Conservation (phyloP, 2,113 vertebrate genomes). For the Coregonus clupeaformis region DNA sequence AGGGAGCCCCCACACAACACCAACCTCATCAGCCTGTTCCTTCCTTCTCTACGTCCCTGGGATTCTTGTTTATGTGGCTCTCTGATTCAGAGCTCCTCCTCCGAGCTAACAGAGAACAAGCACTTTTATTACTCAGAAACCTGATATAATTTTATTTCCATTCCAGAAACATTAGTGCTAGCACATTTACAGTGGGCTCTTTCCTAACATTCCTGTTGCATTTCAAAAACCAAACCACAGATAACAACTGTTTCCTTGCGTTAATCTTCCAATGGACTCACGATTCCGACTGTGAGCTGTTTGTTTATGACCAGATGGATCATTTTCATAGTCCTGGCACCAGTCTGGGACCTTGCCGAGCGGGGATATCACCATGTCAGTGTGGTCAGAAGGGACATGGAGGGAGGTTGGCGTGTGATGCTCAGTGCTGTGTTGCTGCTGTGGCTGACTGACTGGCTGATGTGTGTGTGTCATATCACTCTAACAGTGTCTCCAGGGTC, state of each 20-base stretch:
- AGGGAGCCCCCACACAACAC: slow-evolving; percentile 8
- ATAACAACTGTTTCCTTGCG: not conserved
- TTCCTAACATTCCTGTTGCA: slow-evolving; percentile 47
- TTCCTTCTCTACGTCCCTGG: not conserved
- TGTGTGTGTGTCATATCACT: too few relatives aligned
- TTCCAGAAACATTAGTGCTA: slow-evolving; percentile 40
- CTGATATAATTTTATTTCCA: slow-evolving; percentile 3
- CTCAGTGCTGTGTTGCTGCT: not conserved
- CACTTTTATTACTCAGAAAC: slow-evolving; percentile 25
- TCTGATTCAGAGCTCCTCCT: not conserved
- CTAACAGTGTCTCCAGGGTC: too few relatives aligned
- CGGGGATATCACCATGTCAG: not conserved
- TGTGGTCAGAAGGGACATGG: not conserved
- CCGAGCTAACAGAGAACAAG: not conserved
- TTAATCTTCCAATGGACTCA: not conserved
- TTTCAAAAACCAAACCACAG: slow-evolving; percentile 39
- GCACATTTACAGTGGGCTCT: slow-evolving; percentile 48
- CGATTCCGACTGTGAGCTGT: not conserved
- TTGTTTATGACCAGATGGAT: not conserved
- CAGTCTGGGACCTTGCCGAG: not conserved
- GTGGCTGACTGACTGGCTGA: not conserved
- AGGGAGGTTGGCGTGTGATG: not conserved
- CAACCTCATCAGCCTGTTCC: not conserved
- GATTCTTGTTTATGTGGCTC: not conserved
- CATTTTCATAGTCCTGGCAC: not conserved